Base-by-base conservation (phyloP, 2,113 vertebrate species). In the Pristiophorus japonicus region DNA sequence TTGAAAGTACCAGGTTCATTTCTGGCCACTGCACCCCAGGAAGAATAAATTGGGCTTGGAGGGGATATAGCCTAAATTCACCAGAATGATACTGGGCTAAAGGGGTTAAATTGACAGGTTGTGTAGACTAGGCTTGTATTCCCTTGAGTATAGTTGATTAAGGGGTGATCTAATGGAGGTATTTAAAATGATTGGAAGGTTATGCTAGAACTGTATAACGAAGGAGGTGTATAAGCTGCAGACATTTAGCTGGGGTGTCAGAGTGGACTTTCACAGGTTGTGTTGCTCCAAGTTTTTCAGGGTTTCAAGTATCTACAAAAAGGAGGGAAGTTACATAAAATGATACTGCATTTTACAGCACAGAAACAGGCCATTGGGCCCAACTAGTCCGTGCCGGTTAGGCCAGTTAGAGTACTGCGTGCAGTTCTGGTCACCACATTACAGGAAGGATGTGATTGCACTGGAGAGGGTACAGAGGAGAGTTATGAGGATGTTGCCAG, bases 231-330 rank as follows among this genome's bases (percentile, higher is more conserved):
- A 97, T 20, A 30, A 97, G 94, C 51, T 96, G 96, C 75, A 97
- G 95, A 27, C 78, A 96, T 96, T 96, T 97, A 27, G 96, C 95
- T 90, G 96, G 96, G 75, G 96, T 96, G 4, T 96, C 96, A 0
- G 62, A 95, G 38, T 96, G 94, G 95, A 97, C 95, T 4, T 96
- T 96, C 30, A 96, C 94, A 96, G 85, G 0, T 67, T 90, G 34
- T 95, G 91, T 6, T 96, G 96, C 59, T 97, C 96, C 78, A 97
- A 67, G 38, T 96, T 96, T 67, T 96, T 96, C 42, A 97, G 95
- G 18, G 97, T 95, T 94, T 98, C 97, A 0, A 96, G n/a, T 96
- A 98, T 97, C 98, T 99, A 96, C 91, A 24, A 95, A n/a, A 95
- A 92, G 95, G 96, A 95, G 10, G 95, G 0, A 70, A 30, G 14